Base-by-base conservation (phyloP, 2,888 invertebrate genomes). In the Agrochola lychnidis region DNA sequence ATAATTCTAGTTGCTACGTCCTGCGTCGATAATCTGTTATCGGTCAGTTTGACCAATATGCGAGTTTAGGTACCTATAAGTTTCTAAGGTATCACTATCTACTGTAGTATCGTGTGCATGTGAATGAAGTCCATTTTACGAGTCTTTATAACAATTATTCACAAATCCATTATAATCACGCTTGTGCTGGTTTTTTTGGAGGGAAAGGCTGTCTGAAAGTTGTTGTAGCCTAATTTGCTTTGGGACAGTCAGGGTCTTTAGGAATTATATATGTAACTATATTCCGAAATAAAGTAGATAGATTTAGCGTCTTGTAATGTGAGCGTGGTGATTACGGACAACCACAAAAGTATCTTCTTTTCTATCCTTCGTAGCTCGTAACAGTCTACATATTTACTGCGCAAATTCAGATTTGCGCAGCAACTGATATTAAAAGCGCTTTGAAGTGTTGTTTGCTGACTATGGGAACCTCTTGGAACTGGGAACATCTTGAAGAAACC, bases 1-100 rank as follows among this genome's bases (percentile, higher is more conserved):
- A 74, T 57, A 62, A 64, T 63, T 59, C 9, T 59, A 76, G 68
- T 75, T 69, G 63, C 45, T 68, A 79, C 0, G 57, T 42, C 14
- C 12, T 2, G n/a, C 16, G 30, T 42, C 36, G 63, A 80, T 68
- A 75, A 25, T 57, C 0, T 40, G 1, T 45, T 80, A 59, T 79
- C 75, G 68, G 75, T 68, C 57, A 69, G 16, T 59, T 64, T 36
- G 30, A 36, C 22, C 16, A 45, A 22, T 42, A 59, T n/a, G 7
- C 25, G 53, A 51, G 16, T 9, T 62, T 79, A 40, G 22, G n/a
- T 40, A 51, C 4, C 36, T 36, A 25, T 61, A 42, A 7, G 7
- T 61, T 40, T 51, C 16, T 51, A 19, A 30, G 16, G 25, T 56
- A 30, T 62, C 16, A 14, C 40, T 45, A 53, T 7, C 30, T 63